A percentile compares a stretch with the other conserved stretches of the same genome.
These are phyloP conservation scores for Aquatica leii DNA, from an alignment of 2,888 invertebrate genomes.

Conservation along the genomic window DNA sequence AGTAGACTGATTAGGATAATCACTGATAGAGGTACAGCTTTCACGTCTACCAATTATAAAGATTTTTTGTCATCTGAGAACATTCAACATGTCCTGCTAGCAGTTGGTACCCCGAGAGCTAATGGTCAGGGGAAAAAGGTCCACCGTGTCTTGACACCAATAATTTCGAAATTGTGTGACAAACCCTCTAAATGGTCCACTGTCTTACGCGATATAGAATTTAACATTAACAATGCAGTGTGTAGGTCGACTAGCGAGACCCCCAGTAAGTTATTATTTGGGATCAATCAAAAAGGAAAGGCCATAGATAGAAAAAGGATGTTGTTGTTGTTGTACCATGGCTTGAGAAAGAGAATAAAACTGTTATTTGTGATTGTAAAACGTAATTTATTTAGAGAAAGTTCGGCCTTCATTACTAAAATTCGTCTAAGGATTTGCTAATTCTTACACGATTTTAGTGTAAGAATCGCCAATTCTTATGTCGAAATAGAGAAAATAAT, in stretches of 20 bases:
- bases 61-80: neutral
- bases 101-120: neutral
- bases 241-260: neutral
- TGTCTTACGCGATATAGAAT: neutral
- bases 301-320: no score
- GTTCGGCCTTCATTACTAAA: no score
- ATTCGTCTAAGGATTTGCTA: no score
- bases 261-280: conserved; percentile 5
- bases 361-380: no score
- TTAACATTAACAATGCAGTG: neutral
- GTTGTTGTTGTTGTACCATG: no score
- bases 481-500: no score
- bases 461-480: no score
- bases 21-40: neutral
- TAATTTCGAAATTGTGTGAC: neutral
- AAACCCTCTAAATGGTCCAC: neutral
- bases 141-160: neutral
- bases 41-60: neutral
- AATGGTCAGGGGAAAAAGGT: neutral
- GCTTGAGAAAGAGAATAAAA: no score
- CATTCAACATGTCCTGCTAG: neutral
- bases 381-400: no score
- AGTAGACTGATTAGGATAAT: neutral
- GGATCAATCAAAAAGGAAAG: neutral
- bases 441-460: no score